A percentile compares a stretch with the other conserved stretches of the same genome.
Conservation (phyloP, 2,888 invertebrate species). For the Aporophyla nigra region DNA sequence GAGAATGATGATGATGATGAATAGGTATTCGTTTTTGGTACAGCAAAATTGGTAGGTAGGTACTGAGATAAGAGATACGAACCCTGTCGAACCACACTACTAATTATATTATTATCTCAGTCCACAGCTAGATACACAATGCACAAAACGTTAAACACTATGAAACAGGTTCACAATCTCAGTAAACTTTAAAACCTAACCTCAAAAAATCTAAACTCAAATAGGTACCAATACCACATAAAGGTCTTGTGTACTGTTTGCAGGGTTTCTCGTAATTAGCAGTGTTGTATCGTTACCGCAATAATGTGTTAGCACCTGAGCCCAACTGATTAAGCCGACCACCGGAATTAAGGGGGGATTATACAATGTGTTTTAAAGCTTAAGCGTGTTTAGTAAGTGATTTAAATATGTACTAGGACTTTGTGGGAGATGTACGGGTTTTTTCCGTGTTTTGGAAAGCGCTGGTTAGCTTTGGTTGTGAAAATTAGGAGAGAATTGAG, state of each 20-base stretch:
- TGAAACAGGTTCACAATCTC: not conserved
- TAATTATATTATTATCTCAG: not conserved
- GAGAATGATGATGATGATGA: too few relatives aligned
- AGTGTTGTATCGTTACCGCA: constrained; percentile 52
- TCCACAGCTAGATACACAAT: not conserved
- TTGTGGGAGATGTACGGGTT: constrained; percentile 17
- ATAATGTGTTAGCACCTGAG: constrained; percentile 64
- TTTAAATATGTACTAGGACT: constrained; percentile 58
- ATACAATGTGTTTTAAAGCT: constrained; percentile 47
- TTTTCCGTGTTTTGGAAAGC: constrained; percentile 9
- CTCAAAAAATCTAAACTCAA: constrained; percentile 45
- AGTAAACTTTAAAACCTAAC: not conserved
- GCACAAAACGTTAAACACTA: too few relatives aligned
- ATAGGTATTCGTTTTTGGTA: not conserved
- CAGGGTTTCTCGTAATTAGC: constrained; percentile 62
- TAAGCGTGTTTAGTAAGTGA: constrained; percentile 48
- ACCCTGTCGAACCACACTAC: too few relatives aligned
- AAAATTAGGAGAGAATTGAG: not conserved
- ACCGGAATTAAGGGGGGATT: constrained; percentile 50
- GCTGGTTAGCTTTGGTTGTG: not conserved
- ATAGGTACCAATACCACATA: constrained; percentile 19
- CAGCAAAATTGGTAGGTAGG: not conserved
- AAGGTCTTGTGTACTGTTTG: constrained; percentile 23
- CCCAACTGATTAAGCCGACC: constrained; percentile 55
- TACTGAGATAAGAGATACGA: too few relatives aligned